Percentiles rank a stretch among this genome's conserved stretches.
phyloP scores from a whole-genome alignment of 2,797 vertebrate species.

The Clarias laeviceps region DNA sequence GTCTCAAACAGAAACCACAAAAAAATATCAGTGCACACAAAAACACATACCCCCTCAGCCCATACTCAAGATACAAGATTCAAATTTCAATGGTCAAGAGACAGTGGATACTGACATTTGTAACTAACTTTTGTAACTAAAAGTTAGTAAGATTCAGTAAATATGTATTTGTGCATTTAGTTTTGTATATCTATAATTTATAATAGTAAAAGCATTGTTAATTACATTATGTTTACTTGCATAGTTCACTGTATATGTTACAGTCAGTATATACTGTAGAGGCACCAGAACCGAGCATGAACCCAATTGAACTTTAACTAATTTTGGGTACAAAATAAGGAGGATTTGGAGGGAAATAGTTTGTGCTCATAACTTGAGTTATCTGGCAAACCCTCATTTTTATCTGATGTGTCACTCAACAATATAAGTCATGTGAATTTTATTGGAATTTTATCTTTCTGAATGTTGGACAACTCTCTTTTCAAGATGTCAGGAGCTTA shows the following conservation, averaged over 20 bases:
- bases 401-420: conserved; percentile 34
- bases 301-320: not conserved
- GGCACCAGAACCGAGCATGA: not conserved
- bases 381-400: conserved; percentile 18
- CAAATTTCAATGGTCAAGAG: not conserved
- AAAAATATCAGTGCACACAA: not conserved
- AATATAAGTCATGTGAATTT: conserved; percentile 19
- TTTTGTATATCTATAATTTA: not conserved
- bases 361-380: conserved; percentile 23
- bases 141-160: not conserved
- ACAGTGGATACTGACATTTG: not conserved
- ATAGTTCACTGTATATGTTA: not conserved
- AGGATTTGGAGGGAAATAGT: not conserved
- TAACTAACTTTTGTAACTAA: not conserved
- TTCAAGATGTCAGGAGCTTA: conserved; percentile 26
- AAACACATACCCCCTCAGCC: not conserved
- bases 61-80: not conserved
- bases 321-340: not conserved
- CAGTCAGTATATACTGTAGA: not conserved
- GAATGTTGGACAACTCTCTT: conserved; percentile 27
- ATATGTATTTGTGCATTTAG: not conserved
- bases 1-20: not conserved
- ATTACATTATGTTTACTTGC: not conserved
- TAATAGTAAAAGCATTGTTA: not conserved
- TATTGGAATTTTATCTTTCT: conserved; percentile 37